Conservation (phyloP, 92 coral and sea anemone species). For the Zoanthus sansibaricus region DNA sequence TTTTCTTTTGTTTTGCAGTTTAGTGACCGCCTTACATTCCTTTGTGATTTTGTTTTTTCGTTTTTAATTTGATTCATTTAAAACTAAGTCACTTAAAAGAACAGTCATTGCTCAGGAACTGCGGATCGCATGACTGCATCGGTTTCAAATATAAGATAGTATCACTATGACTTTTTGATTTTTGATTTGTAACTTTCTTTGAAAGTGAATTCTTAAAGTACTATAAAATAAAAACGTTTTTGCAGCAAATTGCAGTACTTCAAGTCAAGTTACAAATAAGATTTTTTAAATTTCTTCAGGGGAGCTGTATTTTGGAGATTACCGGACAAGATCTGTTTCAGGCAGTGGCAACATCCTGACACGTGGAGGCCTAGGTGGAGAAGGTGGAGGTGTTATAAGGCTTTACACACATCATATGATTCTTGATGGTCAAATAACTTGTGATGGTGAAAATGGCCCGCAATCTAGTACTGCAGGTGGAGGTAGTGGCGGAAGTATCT, state of each 20-base stretch:
- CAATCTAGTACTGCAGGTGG: conserved; percentile 71
- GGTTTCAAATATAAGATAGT: no score
- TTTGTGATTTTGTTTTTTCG: not conserved
- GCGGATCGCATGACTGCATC: no score
- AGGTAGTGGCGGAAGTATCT: conserved; percentile 81
- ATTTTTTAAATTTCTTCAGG: conserved; percentile 46
- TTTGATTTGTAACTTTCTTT: not conserved
- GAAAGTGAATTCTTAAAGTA: no score
- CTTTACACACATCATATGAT: conserved; percentile 69
- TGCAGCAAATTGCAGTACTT: no score
- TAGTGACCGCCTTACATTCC: not conserved
- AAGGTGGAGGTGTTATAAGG: conserved; percentile 72
- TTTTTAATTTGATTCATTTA: not conserved
- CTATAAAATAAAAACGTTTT: no score
- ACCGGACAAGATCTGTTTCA: conserved; percentile 58
- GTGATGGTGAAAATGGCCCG: conserved; percentile 75
- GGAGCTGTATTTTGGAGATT: conserved; percentile 71
- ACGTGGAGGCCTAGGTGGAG: conserved; percentile 73
- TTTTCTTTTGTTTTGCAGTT: not conserved
- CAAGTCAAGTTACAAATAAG: not conserved
- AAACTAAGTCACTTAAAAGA: not conserved
- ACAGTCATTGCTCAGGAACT: no score
- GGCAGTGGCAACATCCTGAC: conserved; percentile 50
- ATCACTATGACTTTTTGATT: not conserved
- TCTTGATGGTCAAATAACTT: conserved; percentile 72